These are phyloP conservation scores for Nephrotoma guestfalica DNA, from an alignment of 2,888 invertebrate species.

Conservation along the genomic window DNA sequence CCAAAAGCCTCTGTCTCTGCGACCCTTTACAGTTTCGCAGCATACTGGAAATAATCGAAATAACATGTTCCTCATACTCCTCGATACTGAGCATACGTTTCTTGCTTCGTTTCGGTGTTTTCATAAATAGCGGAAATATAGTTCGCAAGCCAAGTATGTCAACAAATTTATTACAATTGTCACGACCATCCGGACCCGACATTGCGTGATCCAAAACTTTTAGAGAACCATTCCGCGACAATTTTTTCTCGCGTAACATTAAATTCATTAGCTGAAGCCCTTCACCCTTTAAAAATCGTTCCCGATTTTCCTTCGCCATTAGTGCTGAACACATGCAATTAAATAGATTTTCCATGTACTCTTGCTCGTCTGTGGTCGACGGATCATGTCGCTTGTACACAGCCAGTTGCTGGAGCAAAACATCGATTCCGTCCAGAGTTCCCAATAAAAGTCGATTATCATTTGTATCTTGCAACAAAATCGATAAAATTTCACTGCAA, in stretches of 20 bases:
- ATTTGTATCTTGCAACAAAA: constrained; percentile 80
- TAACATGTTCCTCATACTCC: constrained; percentile 90
- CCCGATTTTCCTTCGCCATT: constrained; percentile 76
- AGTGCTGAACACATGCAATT: constrained; percentile 89
- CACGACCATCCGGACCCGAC: constrained; percentile 81
- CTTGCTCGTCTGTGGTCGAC: constrained; percentile 78
- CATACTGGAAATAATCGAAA: constrained; percentile 87
- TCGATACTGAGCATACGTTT: constrained; percentile 67
- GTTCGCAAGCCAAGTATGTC: constrained; percentile 93
- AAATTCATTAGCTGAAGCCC: constrained; percentile 98
- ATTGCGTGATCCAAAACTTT: constrained; percentile 97
- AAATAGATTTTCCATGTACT: constrained; percentile 98
- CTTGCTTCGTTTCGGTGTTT: constrained; percentile 79
- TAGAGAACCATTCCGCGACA: constrained; percentile 87
- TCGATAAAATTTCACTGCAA: constrained; percentile 89
- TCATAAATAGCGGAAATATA: constrained; percentile 98
- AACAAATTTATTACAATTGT: constrained; percentile 95
- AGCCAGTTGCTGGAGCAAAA: constrained; percentile 85
- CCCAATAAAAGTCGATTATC: constrained; percentile 70
- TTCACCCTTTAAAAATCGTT: constrained; percentile 88
- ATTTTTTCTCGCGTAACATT: constrained; percentile 92
- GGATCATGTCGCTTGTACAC: constrained; percentile 94
- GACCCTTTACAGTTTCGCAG: constrained; percentile 81
- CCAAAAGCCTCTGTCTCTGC: constrained; percentile 77
- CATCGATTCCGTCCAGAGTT: constrained; percentile 92